phyloP scores from a whole-genome alignment of 2,797 vertebrate species.

The Cirrhinus molitorella region DNA sequence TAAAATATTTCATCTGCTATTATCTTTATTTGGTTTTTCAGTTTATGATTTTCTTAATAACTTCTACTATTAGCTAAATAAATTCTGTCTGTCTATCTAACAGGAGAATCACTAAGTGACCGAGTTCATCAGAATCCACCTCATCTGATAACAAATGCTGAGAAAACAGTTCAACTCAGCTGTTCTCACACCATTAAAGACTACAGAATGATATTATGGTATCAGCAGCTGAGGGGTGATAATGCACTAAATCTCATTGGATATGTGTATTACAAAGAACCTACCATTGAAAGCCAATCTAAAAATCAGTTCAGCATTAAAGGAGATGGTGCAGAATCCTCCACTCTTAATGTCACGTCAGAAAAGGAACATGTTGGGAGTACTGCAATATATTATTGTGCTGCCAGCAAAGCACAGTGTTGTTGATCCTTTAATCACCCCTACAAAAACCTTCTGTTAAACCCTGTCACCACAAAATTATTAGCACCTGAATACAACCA shows the following conservation, averaged over 20 bases:
- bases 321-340: conserved; percentile 39
- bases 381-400: conserved; percentile 47
- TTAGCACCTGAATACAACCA: not conserved
- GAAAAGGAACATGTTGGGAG: conserved; percentile 21
- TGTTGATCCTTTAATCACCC: not conserved
- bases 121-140: conserved; percentile 36
- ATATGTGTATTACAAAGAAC: not conserved
- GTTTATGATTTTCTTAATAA: not conserved
- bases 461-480: not conserved
- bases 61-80: not conserved
- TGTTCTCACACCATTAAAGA: conserved; percentile 33
- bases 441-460: conserved; percentile 37
- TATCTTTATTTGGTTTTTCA: not conserved
- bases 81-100: not conserved
- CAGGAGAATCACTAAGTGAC: conserved; percentile 44
- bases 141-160: conserved; percentile 3
- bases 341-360: not conserved
- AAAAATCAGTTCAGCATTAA: not conserved
- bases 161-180: not conserved
- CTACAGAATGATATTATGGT: conserved; percentile 33
- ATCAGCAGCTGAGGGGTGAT: conserved; percentile 33
- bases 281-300: conserved; percentile 7
- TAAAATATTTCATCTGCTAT: not conserved
- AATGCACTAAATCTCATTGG: conserved; percentile 39
- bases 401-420: conserved; percentile 53